Percentiles rank a stretch among this genome's conserved stretches.
These are phyloP conservation scores for Phacellophora camtschatica DNA, from an alignment of 30 jellyfish, hydroid and myxozoan genomes.

Conservation along the genomic window DNA sequence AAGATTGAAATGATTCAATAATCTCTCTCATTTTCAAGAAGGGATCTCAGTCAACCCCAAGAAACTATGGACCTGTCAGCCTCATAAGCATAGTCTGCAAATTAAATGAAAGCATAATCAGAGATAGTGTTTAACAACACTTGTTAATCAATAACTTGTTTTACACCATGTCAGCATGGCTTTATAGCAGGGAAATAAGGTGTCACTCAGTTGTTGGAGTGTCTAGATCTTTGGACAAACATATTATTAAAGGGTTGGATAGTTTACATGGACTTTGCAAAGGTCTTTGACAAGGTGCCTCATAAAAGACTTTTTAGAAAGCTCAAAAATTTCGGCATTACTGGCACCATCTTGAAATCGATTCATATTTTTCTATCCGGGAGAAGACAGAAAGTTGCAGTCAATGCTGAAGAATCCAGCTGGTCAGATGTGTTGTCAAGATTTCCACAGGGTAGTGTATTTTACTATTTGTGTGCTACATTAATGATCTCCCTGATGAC, in stretches of 20 bases:
- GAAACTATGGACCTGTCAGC: slow-evolving; percentile 30
- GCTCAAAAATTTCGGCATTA: too few relatives aligned
- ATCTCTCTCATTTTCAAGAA: slow-evolving; percentile 18
- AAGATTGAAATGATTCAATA: slow-evolving; percentile 20
- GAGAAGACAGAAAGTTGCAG: too few relatives aligned
- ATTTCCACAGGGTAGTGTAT: slow-evolving; percentile 44
- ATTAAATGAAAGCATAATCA: slow-evolving; percentile 15
- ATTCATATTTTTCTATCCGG: too few relatives aligned
- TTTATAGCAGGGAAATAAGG: slow-evolving; percentile 4
- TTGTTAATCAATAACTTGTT: slow-evolving; percentile 1
- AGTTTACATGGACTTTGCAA: too few relatives aligned
- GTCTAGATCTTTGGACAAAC: slow-evolving; percentile 17
- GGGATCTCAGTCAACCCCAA: slow-evolving; percentile 6
- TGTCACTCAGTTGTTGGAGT: slow-evolving; percentile 21
- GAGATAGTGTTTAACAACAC: slow-evolving; percentile 7
- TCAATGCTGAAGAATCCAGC: too few relatives aligned
- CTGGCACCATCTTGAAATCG: too few relatives aligned
- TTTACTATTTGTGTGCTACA: slow-evolving; percentile 23
- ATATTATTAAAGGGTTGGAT: not conserved
- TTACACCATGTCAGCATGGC: slow-evolving; percentile 18
- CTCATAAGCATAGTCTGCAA: slow-evolving; percentile 36
- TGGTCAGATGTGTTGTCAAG: slow-evolving; percentile 32
- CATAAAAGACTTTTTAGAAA: too few relatives aligned
- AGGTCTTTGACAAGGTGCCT: too few relatives aligned
- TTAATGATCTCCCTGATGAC: slow-evolving; percentile 38